A percentile compares a stretch with the other conserved stretches of the same genome.
Evolutionary conservation across 2,797 vertebrate genomes (phyloP).

Genomic region (Darevskia mixta): DNA sequence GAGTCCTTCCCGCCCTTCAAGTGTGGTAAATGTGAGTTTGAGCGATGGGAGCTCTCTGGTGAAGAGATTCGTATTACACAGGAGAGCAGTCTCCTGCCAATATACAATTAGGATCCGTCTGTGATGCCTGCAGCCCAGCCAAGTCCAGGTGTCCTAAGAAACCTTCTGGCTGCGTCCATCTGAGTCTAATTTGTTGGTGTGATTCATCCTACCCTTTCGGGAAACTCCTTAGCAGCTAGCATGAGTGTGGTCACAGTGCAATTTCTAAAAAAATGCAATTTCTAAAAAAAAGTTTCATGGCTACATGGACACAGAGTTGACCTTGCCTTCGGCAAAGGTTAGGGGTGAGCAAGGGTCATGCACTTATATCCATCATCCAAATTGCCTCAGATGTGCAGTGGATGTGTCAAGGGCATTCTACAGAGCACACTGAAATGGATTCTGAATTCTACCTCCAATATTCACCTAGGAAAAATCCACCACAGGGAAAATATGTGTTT

Average conservation of each 20-base stretch:
- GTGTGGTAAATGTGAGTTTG: constrained; percentile 42
- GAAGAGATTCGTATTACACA: constrained; percentile 20
- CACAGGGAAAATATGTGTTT: neutral
- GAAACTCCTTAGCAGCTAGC: neutral
- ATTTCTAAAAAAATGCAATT: neutral
- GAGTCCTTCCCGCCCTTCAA: constrained; percentile 26
- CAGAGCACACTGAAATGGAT: neutral
- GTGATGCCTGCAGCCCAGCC: neutral
- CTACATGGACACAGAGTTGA: neutral
- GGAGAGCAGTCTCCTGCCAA: constrained; percentile 37
- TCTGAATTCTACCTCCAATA: neutral
- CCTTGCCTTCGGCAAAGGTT: neutral
- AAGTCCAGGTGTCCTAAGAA: neutral
- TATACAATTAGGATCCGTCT: constrained; percentile 21
- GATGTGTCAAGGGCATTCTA: neutral
- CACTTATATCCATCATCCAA: neutral
- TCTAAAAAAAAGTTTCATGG: neutral
- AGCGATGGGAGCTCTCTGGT: constrained; percentile 20
- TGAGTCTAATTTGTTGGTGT: neutral
- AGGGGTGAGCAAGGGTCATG: neutral
- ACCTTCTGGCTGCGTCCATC: neutral
- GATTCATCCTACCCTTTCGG: neutral
- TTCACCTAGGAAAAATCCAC: neutral
- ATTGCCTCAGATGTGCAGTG: neutral
- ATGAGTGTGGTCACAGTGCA: neutral